Conservation (phyloP, 2,888 invertebrate genomes). For the Drosophila kanekoi region DNA sequence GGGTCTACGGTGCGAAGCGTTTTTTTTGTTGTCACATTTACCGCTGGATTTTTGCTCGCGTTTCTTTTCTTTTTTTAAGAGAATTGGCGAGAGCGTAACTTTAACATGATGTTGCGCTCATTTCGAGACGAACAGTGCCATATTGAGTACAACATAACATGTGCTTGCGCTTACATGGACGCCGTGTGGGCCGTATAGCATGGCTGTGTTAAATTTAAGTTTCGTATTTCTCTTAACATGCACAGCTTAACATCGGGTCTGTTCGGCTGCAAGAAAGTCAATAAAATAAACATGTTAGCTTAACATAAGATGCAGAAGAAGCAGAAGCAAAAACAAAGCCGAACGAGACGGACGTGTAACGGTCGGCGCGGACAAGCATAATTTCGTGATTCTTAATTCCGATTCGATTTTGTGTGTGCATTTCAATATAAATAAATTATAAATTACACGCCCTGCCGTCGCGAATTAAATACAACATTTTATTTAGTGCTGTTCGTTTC, state of each 20-base stretch:
- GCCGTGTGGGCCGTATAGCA: background rate
- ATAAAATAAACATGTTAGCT: conserved; percentile 31
- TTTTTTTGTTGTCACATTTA: conserved; percentile 24
- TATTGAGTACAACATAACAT: conserved; percentile 39
- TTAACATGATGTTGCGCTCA: conserved; percentile 35
- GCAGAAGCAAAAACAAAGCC: conserved; percentile 57
- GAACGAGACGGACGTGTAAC: conserved; percentile 53
- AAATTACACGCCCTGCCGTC: conserved; percentile 32
- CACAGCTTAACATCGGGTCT: conserved; percentile 22
- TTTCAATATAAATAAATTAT: conserved; percentile 29
- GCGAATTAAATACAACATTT: conserved; percentile 12
- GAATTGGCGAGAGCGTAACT: conserved; percentile 9
- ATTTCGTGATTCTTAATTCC: conserved; percentile 50
- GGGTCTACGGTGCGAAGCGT: conserved; percentile 3
- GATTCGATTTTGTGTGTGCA: conserved; percentile 40
- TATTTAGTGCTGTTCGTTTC: background rate
- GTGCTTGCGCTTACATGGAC: conserved; percentile 22
- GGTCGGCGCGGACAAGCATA: conserved; percentile 37
- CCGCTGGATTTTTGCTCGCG: background rate
- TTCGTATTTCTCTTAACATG: conserved; percentile 19
- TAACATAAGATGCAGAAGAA: conserved; percentile 36
- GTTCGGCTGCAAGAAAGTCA: conserved; percentile 32
- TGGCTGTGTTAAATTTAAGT: conserved; percentile 19
- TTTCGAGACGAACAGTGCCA: conserved; percentile 31
- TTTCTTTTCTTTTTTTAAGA: background rate